Conservation (phyloP, 2,888 invertebrate species). For the Chirona hameri region DNA sequence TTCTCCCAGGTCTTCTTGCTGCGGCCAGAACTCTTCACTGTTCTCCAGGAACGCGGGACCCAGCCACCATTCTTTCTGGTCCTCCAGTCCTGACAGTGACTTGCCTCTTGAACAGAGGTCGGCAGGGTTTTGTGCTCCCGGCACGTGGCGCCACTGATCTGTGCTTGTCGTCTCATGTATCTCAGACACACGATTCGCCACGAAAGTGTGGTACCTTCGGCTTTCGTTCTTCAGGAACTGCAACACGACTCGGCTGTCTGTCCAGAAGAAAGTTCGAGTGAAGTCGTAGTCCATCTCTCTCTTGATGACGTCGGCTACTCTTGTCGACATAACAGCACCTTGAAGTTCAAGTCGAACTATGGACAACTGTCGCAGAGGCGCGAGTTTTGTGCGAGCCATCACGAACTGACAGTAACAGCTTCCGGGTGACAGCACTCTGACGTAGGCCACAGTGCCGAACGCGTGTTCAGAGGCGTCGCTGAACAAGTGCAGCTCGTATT, state of each 20-base stretch:
- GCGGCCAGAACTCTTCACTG: not conserved
- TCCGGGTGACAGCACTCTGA: too few species aligned
- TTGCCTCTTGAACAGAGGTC: not conserved
- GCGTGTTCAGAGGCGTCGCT: too few species aligned
- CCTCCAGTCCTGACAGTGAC: not conserved
- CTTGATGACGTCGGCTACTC: too few species aligned
- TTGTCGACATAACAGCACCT: too few species aligned
- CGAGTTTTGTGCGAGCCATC: too few species aligned
- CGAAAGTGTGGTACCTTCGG: not conserved
- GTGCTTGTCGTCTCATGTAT: not conserved
- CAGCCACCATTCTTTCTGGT: not conserved
- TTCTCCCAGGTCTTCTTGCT: not conserved
- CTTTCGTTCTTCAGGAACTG: not conserved
- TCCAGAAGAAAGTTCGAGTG: not conserved
- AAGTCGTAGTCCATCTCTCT: too few species aligned
- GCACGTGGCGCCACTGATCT: not conserved
- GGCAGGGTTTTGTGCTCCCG: not conserved
- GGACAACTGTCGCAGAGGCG: too few species aligned
- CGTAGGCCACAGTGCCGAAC: too few species aligned
- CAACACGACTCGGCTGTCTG: not conserved
- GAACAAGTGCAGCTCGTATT: too few species aligned
- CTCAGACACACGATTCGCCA: not conserved
- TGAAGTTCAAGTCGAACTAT: too few species aligned
- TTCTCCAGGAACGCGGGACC: not conserved
- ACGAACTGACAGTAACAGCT: too few species aligned